Evolutionary conservation across 2,113 vertebrate species (phyloP), one percentile per base, ranked within the genome.

Genomic region (Puffinus mauretanicus): DNA sequence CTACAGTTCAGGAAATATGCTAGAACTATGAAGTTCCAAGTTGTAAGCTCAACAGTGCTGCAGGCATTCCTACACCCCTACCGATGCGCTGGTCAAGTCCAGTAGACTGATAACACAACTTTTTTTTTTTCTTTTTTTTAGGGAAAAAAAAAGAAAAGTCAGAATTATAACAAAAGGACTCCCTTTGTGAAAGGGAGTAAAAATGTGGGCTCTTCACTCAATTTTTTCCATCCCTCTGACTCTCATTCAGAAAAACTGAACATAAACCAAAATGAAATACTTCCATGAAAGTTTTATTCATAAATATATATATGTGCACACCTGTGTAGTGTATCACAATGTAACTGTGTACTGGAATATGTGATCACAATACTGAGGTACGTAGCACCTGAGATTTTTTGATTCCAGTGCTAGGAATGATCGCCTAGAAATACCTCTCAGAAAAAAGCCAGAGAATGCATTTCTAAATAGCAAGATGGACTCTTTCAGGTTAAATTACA

Each of bases 401-500:
- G 46, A 78, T 70, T 73, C 47, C 8, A 6, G 30, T 75, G 55
- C 55, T 38, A 70, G 17, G 27, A 58, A 75, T 36, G 40, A 88
- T 20, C 24, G 18, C 19, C 52, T 62, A 52, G 76, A 88, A 92
- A 88, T 32, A 54, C 2, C 8, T 78, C 51, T 51, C 29, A 25
- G 20, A 17, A 94, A 86, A 94, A 87, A 94, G 7, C 55, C 65
- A 89, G 57, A 90, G 29, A 86, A 60, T 15, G 5, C 46, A 78
- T 62, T 90, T 96, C 71, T 90, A 88, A 93, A 75, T 71, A 91
- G 42, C 46, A 88, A 65, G 47, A 78, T 38, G 47, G 57, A 84
- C 64, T 71, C 83, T 66, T 82, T 81, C 69, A 92, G 44, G 76
- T 71, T 90, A 90, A 86, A 88, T 81, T 88, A 86, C 52, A 86